Base-by-base conservation (phyloP, 2,888 invertebrate species). In the Eupithecia subumbrata region DNA sequence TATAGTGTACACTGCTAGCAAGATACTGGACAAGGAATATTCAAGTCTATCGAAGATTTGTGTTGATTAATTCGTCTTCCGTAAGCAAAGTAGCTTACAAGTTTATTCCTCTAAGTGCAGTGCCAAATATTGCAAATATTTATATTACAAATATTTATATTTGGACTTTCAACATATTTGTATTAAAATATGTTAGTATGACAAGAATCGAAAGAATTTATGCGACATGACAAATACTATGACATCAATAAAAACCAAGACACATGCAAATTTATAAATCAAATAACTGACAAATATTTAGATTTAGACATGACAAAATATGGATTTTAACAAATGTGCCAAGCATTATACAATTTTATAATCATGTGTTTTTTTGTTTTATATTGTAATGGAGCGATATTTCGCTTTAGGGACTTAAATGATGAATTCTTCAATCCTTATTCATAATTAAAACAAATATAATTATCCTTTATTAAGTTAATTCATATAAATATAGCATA, bases 251-350 rank as follows among this genome's bases (percentile, higher is more conserved):
- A 22, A 43, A 68, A 22, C 43, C 25, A 68, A 43, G 43, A 45
- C 68, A 34, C 14, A 63, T 45, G 11, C 4, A n/a, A 22, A 56
- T n/a, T 52, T 9, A 60, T 60, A 25, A 60, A 60, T 60, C 25
- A 60, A 60, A 69, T 30, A 2, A 48, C 48, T 69, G 75, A 75
- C 72, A 66, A n/a, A 64, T 72, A 16, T 75, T 67, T 67, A 67
- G 22, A 34, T 18, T 64, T 34, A 64, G 30, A 34, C 34, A 34
- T 64, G 64, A 64, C 64, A 34, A 34, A 34, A 22, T 25, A 43
- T 14, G 7, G 5, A 22, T 43, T 14, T 43, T 16, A 43, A 7
- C 22, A 68, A 45, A 68, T 68, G 52, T 56, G 18, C 5, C 18
- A 72, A 68, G 66, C 67, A 63, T 71, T 75, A 48, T 63, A 68